A percentile compares a stretch with the other conserved stretches of the same genome.
Evolutionary conservation across 2,113 vertebrate genomes (phyloP).

Genomic region (Ptilorrhoa leucosticta): DNA sequence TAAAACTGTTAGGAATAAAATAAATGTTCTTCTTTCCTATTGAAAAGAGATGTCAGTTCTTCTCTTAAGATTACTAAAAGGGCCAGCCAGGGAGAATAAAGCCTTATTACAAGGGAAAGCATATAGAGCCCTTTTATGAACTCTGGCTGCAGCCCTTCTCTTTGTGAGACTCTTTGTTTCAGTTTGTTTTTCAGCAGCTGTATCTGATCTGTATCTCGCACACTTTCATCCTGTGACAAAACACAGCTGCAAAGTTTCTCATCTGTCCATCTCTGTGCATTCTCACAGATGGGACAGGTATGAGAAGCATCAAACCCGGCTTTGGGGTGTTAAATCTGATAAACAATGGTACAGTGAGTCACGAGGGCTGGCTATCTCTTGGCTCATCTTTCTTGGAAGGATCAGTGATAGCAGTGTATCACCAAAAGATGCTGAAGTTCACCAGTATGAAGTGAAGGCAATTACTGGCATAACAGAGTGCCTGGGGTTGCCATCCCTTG

Average conservation of each 20-base stretch:
- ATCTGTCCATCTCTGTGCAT: neutral
- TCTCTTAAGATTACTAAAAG: slow-evolving; percentile 4
- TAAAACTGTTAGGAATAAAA: slow-evolving; percentile 46
- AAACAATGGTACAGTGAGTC: neutral
- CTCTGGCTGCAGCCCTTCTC: slow-evolving; percentile 46
- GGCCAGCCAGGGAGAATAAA: slow-evolving; percentile 46
- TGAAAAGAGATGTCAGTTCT: slow-evolving; percentile 44
- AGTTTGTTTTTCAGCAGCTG: slow-evolving; percentile 62
- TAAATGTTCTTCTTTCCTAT: slow-evolving; percentile 37
- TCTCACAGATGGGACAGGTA: slow-evolving; percentile 10
- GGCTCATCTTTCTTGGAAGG: slow-evolving; percentile 16
- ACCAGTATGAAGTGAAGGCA: neutral
- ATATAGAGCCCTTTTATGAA: slow-evolving; percentile 65
- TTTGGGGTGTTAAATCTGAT: neutral
- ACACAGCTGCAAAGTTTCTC: slow-evolving; percentile 43
- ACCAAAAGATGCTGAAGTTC: neutral
- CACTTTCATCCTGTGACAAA: slow-evolving; percentile 58
- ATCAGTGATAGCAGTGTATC: neutral
- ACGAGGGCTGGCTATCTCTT: neutral
- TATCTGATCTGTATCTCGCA: slow-evolving; percentile 36
- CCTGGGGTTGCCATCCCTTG: neutral
- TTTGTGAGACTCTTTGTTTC: slow-evolving; percentile 54
- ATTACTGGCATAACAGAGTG: neutral
- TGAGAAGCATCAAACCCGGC: neutral
- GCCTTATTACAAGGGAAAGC: slow-evolving; percentile 45